Evolutionary conservation across 1,140 invertebrate species (phyloP).

Genomic region (Ceratosolen fusciceps): DNA sequence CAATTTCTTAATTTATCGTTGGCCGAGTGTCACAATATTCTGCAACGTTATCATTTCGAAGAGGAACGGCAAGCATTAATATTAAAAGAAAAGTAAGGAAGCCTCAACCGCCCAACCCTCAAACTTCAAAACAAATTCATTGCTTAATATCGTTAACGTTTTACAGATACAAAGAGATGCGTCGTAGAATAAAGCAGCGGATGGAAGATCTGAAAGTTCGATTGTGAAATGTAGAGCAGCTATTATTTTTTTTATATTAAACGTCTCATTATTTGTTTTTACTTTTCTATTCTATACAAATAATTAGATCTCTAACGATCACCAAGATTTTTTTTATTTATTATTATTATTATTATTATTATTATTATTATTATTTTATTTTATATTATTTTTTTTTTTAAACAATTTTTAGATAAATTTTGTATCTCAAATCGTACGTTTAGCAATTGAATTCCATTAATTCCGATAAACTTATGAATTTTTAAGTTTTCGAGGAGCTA

Average conservation of each 20-base stretch:
- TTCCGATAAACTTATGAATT: slow-evolving; percentile 17
- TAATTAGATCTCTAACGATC: slow-evolving; percentile 29
- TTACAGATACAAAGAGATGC: slow-evolving; percentile 78
- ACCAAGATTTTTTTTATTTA: not conserved
- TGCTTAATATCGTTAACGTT: too few relatives aligned
- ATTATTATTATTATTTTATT: not conserved
- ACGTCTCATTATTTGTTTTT: slow-evolving; percentile 44
- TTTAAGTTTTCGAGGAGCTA: slow-evolving; percentile 30
- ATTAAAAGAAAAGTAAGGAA: slow-evolving; percentile 81
- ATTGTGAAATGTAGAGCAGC: slow-evolving; percentile 63
- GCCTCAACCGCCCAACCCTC: too few relatives aligned
- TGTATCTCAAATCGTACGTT: slow-evolving; percentile 20
- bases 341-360: too few relatives aligned
- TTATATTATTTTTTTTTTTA: not conserved
- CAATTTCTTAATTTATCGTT: slow-evolving; percentile 87
- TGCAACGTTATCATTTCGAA: slow-evolving; percentile 84
- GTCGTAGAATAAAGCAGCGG: slow-evolving; percentile 77
- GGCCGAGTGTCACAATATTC: slow-evolving; percentile 83
- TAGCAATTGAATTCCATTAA: slow-evolving; percentile 33
- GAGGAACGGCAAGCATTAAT: slow-evolving; percentile 80
- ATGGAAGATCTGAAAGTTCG: slow-evolving; percentile 83
- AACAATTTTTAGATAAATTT: slow-evolving; percentile 8
- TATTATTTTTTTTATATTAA: slow-evolving; percentile 33
- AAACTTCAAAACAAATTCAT: too few relatives aligned
- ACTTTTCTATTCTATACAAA: slow-evolving; percentile 39